Percentiles rank a stretch among this genome's conserved stretches.
Conservation (phyloP, 2,113 vertebrate genomes). For the Corapipo altera region DNA sequence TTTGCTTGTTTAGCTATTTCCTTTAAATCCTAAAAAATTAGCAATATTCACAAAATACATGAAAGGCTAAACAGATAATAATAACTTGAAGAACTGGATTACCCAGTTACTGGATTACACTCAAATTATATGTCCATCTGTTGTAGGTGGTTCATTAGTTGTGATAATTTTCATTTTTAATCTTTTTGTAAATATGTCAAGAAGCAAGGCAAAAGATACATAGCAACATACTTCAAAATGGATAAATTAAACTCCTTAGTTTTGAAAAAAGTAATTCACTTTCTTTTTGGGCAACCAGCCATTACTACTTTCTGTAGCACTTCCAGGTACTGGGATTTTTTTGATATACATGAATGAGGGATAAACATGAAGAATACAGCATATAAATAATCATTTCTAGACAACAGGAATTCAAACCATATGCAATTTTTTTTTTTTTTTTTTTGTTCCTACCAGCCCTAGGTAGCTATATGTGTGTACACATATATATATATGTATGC, state of each 20-base stretch:
- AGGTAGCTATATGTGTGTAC: neutral
- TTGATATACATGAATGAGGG: neutral
- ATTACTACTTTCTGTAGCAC: neutral
- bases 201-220: neutral
- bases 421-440: accelerated
- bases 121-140: neutral
- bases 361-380: neutral
- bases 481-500: neutral
- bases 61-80: neutral
- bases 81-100: neutral
- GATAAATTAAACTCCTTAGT: neutral
- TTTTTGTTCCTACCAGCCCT: neutral
- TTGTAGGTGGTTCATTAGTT: constrained; percentile 36
- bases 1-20: neutral
- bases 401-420: neutral
- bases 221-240: neutral
- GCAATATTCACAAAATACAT: neutral
- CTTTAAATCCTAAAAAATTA: neutral
- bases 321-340: neutral
- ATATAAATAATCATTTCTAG: neutral
- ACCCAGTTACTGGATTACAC: neutral
- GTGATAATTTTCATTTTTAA: constrained; percentile 58
- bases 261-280: neutral
- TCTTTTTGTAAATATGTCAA: constrained; percentile 35
- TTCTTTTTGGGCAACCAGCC: neutral